phyloP scores from a whole-genome alignment of 2,113 vertebrate genomes.

The Calyptommatus sinebrachiatus region DNA sequence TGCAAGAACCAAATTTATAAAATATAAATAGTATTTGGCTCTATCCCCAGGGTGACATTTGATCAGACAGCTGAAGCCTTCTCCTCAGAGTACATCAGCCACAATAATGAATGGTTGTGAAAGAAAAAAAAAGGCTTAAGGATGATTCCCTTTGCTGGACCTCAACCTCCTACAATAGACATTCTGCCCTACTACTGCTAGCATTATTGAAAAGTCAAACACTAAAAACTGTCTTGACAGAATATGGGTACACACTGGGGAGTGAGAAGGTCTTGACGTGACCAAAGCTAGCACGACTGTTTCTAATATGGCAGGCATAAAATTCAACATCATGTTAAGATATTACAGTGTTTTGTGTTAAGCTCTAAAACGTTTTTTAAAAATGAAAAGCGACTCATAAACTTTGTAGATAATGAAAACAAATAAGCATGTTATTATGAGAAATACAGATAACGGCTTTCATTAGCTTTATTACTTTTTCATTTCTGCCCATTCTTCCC shows the following conservation, averaged over 20 bases:
- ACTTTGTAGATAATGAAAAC: neutral
- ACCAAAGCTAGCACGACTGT: neutral
- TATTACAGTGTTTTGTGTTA: too few species aligned
- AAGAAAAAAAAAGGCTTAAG: neutral
- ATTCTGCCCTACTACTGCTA: neutral
- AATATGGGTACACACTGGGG: neutral
- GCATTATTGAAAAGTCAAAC: neutral
- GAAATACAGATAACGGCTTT: neutral
- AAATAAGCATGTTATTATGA: neutral
- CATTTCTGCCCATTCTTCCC: neutral
- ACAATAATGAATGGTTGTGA: neutral
- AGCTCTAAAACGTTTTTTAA: too few species aligned
- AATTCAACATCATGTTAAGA: neutral
- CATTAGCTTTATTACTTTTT: neutral
- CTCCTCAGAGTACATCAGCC: neutral
- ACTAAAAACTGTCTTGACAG: neutral
- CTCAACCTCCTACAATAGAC: neutral
- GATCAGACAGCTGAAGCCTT: neutral
- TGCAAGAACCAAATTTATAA: slow-evolving; percentile 29
- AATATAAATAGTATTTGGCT: slow-evolving; percentile 27
- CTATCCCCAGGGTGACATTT: slow-evolving; percentile 18
- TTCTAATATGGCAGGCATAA: neutral
- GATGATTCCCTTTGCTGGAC: neutral
- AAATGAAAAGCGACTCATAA: neutral
- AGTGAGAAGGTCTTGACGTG: neutral